Percentiles rank a stretch among this genome's conserved stretches.
These are phyloP conservation scores for Plutomurus gul DNA, from an alignment of 1,140 invertebrate genomes.

Conservation along the genomic window DNA sequence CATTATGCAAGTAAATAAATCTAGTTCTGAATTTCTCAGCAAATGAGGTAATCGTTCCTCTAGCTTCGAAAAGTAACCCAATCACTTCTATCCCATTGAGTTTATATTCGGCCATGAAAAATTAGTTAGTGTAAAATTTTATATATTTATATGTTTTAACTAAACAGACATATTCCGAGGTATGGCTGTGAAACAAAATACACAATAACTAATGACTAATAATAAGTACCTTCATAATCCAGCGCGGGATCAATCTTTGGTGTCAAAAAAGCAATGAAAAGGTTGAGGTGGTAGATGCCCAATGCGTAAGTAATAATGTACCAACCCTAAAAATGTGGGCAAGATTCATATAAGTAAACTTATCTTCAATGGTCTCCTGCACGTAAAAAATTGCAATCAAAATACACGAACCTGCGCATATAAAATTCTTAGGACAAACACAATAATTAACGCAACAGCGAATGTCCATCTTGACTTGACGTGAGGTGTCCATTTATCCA, in stretches of 20 bases:
- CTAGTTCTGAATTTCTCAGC: too few relatives aligned
- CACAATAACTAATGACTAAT: neutral
- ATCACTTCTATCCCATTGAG: too few relatives aligned
- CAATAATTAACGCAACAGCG: constrained; percentile 58
- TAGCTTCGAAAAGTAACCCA: too few relatives aligned
- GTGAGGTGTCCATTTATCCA: constrained; percentile 65
- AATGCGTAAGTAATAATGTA: constrained; percentile 98
- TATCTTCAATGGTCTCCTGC: neutral
- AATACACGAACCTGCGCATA: constrained; percentile 58
- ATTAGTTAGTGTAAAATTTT: too few relatives aligned
- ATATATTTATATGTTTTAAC: too few relatives aligned
- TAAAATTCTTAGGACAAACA: constrained; percentile 60
- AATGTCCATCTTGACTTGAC: constrained; percentile 62
- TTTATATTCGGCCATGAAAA: too few relatives aligned
- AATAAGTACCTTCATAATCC: constrained; percentile 78
- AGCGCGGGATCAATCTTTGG: constrained; percentile 98
- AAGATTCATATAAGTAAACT: neutral
- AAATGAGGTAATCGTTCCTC: too few relatives aligned
- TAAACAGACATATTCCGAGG: neutral
- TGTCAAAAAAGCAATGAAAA: constrained; percentile 99
- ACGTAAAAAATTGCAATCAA: constrained; percentile 10
- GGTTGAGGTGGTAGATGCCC: constrained; percentile 98
- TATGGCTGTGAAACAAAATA: neutral
- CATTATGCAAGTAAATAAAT: too few relatives aligned
- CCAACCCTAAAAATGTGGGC: constrained; percentile 95